Evolutionary conservation across 2,113 vertebrate species (phyloP), one percentile per base, ranked within the genome.

Genomic region (Lophochroa leadbeateri): DNA sequence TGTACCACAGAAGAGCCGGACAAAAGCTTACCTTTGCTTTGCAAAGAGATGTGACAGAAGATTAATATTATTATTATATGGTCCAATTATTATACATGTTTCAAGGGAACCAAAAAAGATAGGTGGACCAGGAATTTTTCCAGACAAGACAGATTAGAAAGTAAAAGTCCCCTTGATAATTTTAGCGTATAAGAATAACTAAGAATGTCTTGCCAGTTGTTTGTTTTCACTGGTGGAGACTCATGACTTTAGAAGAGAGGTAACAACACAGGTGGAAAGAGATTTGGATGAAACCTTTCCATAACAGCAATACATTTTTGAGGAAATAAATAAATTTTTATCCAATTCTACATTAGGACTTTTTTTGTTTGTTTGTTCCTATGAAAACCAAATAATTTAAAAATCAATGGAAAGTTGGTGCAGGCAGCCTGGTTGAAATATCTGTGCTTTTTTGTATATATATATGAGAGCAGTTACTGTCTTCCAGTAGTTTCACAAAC

Each of bases 371-470:
- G 21, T 16, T 58, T 16, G 55, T n/a, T 58, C 55, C 5, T 9
- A 23, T 12, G 35, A 65, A 69, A 82, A 17, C 8, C 18, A 35
- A 82, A 33, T 14, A 33, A 69, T 23, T 8, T 8, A 57, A 70
- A 75, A 68, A 28, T 64, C 27, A 55, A 64, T 23, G 10, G 17
- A 52, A 88, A 75, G 29, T 28, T 6, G 1, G 6, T 24, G 11
- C 33, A 61, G 52, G 10, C 13, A 82, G 11, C 6, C 23, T 39
- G 44, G 19, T 28, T 70, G 55, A 12, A 83, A 39, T 39, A 37
- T 9, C 8, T 50, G 28, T 3, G 1, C 0, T 31, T 49, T 88
- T 53, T 25, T 2, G 11, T 15, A 1, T 12, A 14, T 28, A 28
- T 68, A 25, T 58, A 37, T 37, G n/a, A 64, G 19, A 10, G 17